A percentile compares a stretch with the other conserved stretches of the same genome.
Conservation (phyloP, 2,888 invertebrate species). For the Andrena haemorrhoa region DNA sequence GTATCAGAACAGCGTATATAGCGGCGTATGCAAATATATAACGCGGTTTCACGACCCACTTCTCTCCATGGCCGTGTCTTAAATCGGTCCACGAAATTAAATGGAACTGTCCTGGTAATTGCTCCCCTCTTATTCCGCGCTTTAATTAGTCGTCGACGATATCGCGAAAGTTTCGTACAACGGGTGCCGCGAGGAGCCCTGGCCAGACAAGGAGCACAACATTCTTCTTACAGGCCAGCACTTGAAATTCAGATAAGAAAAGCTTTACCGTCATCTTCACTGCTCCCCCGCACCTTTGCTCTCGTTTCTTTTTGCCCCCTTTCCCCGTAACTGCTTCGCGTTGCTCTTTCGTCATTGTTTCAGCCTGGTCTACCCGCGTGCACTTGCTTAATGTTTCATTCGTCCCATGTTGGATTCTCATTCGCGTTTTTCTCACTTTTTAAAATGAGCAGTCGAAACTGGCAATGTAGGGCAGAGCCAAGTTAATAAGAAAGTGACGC, state of each 20-base stretch:
- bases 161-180: constrained; percentile 74
- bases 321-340: constrained; percentile 15
- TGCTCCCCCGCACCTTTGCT: constrained; percentile 41
- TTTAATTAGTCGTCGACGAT: constrained; percentile 77
- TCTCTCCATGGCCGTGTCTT: constrained; percentile 48
- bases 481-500: too few relatives aligned
- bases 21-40: constrained; percentile 38
- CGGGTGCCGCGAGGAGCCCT: constrained; percentile 60
- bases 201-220: constrained; percentile 54
- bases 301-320: constrained; percentile 2
- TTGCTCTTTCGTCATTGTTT: constrained; percentile 45
- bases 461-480: background rate
- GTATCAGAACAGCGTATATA: constrained; percentile 2
- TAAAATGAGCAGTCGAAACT: background rate
- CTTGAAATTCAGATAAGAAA: constrained; percentile 73
- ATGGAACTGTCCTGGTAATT: constrained; percentile 73
- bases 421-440: constrained; percentile 3
- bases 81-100: constrained; percentile 71
- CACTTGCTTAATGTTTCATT: background rate
- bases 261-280: constrained; percentile 48
- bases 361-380: background rate
- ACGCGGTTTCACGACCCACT: constrained; percentile 57
- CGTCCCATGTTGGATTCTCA: background rate
- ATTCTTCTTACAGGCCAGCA: constrained; percentile 64
- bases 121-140: constrained; percentile 73